A percentile compares a stretch with the other conserved stretches of the same genome.
These are phyloP conservation scores for Saxicola maurus DNA, from an alignment of 2,797 vertebrate species.

Conservation along the genomic window DNA sequence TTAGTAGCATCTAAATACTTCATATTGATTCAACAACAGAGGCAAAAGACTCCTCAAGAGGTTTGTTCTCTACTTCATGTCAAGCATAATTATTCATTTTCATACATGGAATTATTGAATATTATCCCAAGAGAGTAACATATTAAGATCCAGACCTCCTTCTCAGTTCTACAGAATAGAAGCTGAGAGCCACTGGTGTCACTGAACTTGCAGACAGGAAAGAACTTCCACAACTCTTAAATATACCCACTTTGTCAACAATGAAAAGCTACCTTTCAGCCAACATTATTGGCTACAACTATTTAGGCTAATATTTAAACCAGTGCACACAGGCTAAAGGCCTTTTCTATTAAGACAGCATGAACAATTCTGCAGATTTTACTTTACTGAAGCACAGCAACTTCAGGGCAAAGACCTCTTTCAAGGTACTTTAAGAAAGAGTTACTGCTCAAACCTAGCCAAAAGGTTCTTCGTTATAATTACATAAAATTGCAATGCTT, in stretches of 20 bases:
- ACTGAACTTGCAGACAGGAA: neutral
- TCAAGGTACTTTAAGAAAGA: neutral
- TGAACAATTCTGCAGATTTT: neutral
- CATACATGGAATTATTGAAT: neutral
- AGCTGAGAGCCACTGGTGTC: neutral
- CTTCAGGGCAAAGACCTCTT: neutral
- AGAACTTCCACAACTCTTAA: neutral
- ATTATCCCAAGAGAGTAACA: neutral
- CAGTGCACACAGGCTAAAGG: neutral
- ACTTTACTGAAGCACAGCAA: neutral
- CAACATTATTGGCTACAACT: neutral
- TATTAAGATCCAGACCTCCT: neutral
- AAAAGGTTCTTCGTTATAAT: neutral
- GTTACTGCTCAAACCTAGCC: neutral
- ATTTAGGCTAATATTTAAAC: slow-evolving; percentile 27
- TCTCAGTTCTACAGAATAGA: neutral
- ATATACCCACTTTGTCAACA: neutral
- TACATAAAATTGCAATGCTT: neutral
- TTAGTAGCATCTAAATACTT: neutral
- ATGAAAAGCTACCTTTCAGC: neutral
- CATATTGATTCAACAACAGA: neutral
- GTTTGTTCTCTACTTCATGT: neutral
- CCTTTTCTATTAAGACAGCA: neutral
- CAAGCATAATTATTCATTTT: neutral
- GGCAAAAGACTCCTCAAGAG: neutral